Evolutionary conservation across 2,888 invertebrate species (phyloP).

Genomic region (Cheilosia grossa): DNA sequence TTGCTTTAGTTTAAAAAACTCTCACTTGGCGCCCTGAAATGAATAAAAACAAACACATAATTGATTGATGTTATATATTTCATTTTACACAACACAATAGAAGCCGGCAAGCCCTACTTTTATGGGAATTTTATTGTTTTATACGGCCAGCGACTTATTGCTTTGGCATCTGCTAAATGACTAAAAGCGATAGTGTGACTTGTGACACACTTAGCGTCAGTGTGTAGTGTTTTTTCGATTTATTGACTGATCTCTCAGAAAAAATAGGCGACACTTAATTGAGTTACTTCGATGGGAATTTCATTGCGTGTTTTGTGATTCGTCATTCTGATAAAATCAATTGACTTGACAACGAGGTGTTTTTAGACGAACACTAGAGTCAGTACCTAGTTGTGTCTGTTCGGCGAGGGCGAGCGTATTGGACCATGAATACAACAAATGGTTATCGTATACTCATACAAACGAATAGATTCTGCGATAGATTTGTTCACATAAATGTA

Average conservation of each 20-base stretch:
- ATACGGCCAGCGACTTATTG: background rate
- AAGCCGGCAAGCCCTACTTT: background rate
- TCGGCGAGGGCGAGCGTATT: background rate
- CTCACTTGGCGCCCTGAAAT: conserved; percentile 36
- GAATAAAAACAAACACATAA: conserved; percentile 5
- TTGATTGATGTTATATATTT: background rate
- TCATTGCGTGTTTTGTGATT: background rate
- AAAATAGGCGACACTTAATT: conserved; percentile 8
- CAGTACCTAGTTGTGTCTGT: background rate
- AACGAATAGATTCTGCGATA: too few species aligned
- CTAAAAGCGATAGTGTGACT: background rate
- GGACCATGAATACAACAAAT: too few species aligned
- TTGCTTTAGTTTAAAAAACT: conserved; percentile 1
- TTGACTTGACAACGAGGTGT: background rate
- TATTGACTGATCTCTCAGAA: background rate
- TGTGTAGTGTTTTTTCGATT: background rate
- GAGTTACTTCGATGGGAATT: conserved; percentile 2
- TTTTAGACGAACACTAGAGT: background rate
- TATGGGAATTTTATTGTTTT: background rate
- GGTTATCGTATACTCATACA: too few species aligned
- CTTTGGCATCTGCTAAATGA: background rate
- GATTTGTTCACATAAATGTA: too few species aligned
- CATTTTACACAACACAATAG: background rate
- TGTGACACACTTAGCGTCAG: background rate
- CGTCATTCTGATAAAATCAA: conserved; percentile 1